Percentiles rank a stretch among this genome's conserved stretches.
Evolutionary conservation across 2,888 invertebrate genomes (phyloP).

Genomic region (Malthinus flaveolus): DNA sequence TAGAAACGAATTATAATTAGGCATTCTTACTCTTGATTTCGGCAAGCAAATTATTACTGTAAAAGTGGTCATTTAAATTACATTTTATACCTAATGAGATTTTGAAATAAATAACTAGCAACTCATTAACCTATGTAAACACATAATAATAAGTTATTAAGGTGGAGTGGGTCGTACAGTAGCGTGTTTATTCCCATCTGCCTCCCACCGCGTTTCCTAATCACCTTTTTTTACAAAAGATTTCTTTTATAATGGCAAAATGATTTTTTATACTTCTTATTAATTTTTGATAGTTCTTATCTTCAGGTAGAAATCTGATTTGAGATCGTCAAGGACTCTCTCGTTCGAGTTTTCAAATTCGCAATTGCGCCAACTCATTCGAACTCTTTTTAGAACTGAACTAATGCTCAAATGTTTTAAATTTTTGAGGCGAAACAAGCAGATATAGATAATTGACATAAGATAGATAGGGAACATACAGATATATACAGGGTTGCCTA

Average conservation of each 20-base stretch:
- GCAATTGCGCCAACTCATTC: no score
- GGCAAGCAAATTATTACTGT: constrained; percentile 1
- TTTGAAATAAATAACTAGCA: constrained; percentile 25
- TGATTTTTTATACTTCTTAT: not conserved
- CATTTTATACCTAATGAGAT: constrained; percentile 16
- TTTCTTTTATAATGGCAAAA: not conserved
- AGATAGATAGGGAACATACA: no score
- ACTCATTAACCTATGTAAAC: constrained; percentile 26
- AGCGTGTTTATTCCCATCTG: constrained; percentile 23
- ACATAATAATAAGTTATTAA: constrained; percentile 28
- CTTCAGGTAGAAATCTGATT: no score
- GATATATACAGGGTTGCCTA: no score
- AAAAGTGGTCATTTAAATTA: constrained; percentile 14
- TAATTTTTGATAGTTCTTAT: not conserved
- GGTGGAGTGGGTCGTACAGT: constrained; percentile 18
- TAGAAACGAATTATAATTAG: not conserved
- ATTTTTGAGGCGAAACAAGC: no score
- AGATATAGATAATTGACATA: no score
- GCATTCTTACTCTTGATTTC: not conserved
- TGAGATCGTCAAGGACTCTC: no score
- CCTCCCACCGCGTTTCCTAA: constrained; percentile 8
- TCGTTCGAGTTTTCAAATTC: no score
- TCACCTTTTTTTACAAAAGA: constrained; percentile 1
- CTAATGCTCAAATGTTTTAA: no score
- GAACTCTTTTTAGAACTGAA: no score